Evolutionary conservation across 1,140 invertebrate species (phyloP).

Genomic region (Sipha flava): DNA sequence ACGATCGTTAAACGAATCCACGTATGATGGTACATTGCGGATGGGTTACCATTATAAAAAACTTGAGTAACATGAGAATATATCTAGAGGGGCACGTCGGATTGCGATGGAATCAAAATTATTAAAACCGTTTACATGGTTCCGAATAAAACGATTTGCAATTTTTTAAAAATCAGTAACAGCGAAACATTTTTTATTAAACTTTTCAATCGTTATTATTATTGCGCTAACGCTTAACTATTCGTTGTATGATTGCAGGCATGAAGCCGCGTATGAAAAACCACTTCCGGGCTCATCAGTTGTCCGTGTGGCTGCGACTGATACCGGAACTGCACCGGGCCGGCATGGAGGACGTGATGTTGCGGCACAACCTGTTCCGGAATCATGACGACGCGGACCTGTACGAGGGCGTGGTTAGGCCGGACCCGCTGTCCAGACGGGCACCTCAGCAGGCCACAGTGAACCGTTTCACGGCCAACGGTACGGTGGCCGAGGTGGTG

Average conservation of each 20-base stretch:
- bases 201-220: no score
- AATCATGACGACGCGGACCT: conserved; percentile 70
- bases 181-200: no score
- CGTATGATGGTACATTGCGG: no score
- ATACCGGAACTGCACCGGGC: conserved; percentile 85
- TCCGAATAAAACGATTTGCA: no score
- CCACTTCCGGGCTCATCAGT: conserved; percentile 85
- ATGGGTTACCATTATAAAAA: no score
- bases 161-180: no score
- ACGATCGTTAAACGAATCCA: no score
- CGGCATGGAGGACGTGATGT: conserved; percentile 76
- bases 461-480: conserved; percentile 45
- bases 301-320: conserved; percentile 86
- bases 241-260: conserved; percentile 48
- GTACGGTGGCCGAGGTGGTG: conserved; percentile 41
- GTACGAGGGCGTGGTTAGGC: conserved; percentile 70
- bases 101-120: no score
- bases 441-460: background rate
- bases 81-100: no score
- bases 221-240: background rate
- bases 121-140: no score
- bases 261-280: conserved; percentile 84
- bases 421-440: conserved; percentile 57
- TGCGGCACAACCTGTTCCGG: conserved; percentile 71
- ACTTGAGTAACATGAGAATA: no score